A percentile compares a stretch with the other conserved stretches of the same genome.
Conservation (phyloP, 2,797 vertebrate genomes). For the Discoglossus pictus region DNA sequence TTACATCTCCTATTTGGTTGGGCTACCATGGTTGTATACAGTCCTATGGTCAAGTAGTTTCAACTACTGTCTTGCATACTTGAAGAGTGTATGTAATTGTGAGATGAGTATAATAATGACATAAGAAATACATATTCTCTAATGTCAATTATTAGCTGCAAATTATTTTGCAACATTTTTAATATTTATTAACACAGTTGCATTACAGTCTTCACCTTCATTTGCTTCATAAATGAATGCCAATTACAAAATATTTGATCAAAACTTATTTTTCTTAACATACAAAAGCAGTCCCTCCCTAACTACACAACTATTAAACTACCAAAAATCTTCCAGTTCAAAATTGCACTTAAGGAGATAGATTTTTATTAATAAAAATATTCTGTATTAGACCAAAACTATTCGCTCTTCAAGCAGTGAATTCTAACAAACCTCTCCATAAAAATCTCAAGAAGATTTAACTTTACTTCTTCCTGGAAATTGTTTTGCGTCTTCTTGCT, state of each 20-base stretch:
- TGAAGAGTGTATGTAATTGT: too few relatives aligned
- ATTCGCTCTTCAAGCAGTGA: slow-evolving; percentile 18
- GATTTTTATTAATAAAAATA: neutral
- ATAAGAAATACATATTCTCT: neutral
- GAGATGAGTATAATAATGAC: too few relatives aligned
- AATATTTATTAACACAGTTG: slow-evolving; percentile 52
- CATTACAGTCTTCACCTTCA: slow-evolving; percentile 22
- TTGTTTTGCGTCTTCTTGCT: neutral
- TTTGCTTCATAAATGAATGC: slow-evolving; percentile 15
- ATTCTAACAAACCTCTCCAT: slow-evolving; percentile 7
- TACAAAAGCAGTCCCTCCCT: slow-evolving; percentile 27
- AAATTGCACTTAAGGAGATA: slow-evolving; percentile 44
- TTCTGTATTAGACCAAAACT: slow-evolving; percentile 6
- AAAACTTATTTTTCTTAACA: neutral
- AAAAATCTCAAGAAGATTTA: too few relatives aligned
- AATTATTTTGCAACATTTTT: slow-evolving; percentile 52
- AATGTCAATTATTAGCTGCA: neutral
- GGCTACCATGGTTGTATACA: too few relatives aligned
- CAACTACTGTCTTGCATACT: too few relatives aligned
- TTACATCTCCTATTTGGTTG: too few relatives aligned
- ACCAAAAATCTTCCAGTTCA: slow-evolving; percentile 25
- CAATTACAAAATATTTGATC: slow-evolving; percentile 36
- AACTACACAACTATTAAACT: slow-evolving; percentile 35
- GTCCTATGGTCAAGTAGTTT: too few relatives aligned
- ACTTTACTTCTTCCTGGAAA: neutral